These are phyloP conservation scores for Ranitomeya variabilis DNA, from an alignment of 2,113 vertebrate species.

Conservation along the genomic window DNA sequence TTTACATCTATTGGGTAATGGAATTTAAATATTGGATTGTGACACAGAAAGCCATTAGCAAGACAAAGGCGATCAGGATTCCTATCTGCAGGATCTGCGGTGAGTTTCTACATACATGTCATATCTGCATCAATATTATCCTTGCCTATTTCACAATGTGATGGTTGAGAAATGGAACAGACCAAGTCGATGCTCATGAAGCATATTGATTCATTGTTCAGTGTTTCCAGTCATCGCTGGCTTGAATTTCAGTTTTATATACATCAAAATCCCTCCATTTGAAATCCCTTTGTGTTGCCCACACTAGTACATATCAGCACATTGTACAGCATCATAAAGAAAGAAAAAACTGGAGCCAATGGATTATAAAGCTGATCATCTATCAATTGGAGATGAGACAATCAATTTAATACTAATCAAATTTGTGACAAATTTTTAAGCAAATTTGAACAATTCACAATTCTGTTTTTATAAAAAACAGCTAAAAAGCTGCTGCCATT, in stretches of 20 bases:
- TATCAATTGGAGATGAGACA: neutral
- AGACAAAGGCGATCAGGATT: conserved; percentile 43
- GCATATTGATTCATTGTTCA: conserved; percentile 18
- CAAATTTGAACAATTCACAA: too few species aligned
- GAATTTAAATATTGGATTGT: conserved; percentile 55
- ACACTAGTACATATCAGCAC: neutral
- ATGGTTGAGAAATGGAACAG: conserved; percentile 29
- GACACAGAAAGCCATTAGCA: conserved; percentile 51
- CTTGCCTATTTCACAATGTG: conserved; percentile 1
- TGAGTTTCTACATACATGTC: conserved; percentile 7
- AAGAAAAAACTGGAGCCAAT: neutral
- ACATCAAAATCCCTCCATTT: neutral
- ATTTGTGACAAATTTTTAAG: too few species aligned
- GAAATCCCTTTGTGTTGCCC: neutral
- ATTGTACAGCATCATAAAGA: too few species aligned
- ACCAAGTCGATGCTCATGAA: conserved; percentile 15
- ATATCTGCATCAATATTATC: conserved; percentile 46
- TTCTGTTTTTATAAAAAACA: too few species aligned
- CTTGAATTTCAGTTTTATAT: neutral
- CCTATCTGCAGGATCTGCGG: conserved; percentile 14
- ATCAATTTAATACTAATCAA: too few species aligned
- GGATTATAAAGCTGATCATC: neutral
- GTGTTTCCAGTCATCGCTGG: conserved; percentile 35
- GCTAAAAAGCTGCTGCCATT: too few species aligned
- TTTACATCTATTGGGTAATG: conserved; percentile 45